Conservation (phyloP, 2,113 vertebrate species). For the Chunga burmeisteri region DNA sequence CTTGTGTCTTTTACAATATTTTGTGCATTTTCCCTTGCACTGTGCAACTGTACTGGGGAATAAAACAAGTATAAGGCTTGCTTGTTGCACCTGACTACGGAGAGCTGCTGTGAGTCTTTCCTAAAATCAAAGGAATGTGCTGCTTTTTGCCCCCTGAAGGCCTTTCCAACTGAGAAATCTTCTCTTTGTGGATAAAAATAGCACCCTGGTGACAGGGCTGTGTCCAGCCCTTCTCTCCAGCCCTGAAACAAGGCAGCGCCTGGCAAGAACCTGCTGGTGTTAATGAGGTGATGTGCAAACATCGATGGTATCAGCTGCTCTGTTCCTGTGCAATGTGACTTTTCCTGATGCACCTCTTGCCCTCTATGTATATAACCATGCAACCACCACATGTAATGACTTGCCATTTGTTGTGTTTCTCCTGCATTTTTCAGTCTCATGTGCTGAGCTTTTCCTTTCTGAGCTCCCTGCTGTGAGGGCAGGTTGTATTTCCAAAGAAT, state of each 20-base stretch:
- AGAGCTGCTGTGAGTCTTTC: background rate
- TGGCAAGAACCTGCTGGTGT: background rate
- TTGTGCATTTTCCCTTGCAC: background rate
- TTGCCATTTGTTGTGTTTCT: background rate
- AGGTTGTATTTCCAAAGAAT: background rate
- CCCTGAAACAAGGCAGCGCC: background rate
- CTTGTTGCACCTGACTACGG: background rate
- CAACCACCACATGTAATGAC: background rate
- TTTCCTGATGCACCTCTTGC: background rate
- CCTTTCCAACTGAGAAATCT: background rate
- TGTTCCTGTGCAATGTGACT: background rate
- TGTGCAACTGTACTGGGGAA: fast-evolving
- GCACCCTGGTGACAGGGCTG: background rate
- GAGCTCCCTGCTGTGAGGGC: background rate
- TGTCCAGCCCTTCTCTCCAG: background rate
- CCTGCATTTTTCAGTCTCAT: background rate
- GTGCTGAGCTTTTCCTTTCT: background rate
- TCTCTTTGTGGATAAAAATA: background rate
- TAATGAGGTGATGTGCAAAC: background rate
- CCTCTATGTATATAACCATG: background rate
- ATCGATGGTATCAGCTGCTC: background rate
- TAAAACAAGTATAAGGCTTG: background rate
- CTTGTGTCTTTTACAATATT: background rate
- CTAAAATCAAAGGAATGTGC: background rate
- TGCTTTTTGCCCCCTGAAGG: background rate